Percentiles rank a stretch among this genome's conserved stretches.
These are phyloP conservation scores for Andrena fulva DNA, from an alignment of 2,888 invertebrate species.

Conservation along the genomic window DNA sequence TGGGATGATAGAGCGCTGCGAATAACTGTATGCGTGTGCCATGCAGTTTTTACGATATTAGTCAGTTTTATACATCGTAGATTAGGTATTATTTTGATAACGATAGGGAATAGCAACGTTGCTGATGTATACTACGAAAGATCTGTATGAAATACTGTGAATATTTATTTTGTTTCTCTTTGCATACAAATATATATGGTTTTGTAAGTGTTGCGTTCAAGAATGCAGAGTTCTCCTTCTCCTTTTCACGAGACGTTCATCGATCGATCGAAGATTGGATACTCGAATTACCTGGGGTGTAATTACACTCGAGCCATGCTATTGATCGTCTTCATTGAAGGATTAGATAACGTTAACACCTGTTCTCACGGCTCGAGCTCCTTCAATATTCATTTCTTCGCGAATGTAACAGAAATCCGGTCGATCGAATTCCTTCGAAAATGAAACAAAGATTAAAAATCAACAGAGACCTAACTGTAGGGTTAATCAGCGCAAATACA, in stretches of 20 bases:
- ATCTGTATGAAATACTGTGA: constrained; percentile 42
- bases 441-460: constrained; percentile 21
- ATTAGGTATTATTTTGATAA: constrained; percentile 48
- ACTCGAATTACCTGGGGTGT: background rate
- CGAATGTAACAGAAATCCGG: background rate
- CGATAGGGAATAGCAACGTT: background rate
- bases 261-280: background rate
- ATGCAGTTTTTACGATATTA: constrained; percentile 10
- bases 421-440: background rate
- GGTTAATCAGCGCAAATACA: background rate
- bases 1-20: background rate
- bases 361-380: background rate
- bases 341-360: constrained; percentile 27
- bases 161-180: constrained; percentile 56
- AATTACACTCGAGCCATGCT: background rate
- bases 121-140: constrained; percentile 16
- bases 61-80: constrained; percentile 47
- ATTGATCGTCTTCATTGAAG: constrained; percentile 2
- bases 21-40: constrained; percentile 6
- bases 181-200: constrained; percentile 46
- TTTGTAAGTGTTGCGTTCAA: constrained; percentile 55
- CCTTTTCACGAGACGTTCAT: background rate
- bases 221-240: background rate
- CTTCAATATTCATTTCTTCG: background rate
- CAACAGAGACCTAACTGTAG: background rate